Evolutionary conservation across 2,797 vertebrate species (phyloP).

Genomic region (Acipenser oxyrinchus): DNA sequence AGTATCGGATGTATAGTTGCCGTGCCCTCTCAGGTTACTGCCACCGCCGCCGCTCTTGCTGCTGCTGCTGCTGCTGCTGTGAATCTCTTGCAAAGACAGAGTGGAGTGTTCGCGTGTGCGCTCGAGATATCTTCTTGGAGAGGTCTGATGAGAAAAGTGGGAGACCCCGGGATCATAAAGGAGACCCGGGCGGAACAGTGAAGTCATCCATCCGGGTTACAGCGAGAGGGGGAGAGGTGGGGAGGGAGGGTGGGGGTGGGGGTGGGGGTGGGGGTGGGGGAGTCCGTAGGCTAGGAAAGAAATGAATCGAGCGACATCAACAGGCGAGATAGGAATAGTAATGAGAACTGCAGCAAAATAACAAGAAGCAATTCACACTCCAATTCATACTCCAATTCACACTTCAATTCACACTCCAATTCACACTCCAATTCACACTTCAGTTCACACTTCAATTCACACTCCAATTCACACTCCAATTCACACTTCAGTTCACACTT

Average conservation of each 20-base stretch:
- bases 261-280: constrained; percentile 19
- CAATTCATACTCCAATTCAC: too few species aligned
- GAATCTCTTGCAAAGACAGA: constrained; percentile 14
- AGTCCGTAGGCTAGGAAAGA: constrained; percentile 23
- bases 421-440: too few species aligned
- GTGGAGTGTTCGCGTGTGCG: constrained; percentile 45
- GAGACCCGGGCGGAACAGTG: constrained; percentile 87
- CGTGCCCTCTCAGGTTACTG: neutral
- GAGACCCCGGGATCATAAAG: constrained; percentile 91
- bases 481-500: too few species aligned
- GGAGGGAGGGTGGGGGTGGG: constrained; percentile 16
- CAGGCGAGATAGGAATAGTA: constrained; percentile 53
- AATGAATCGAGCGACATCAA: constrained; percentile 48
- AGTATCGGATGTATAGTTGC: neutral
- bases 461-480: too few species aligned
- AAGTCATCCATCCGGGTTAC: constrained; percentile 91
- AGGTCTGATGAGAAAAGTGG: constrained; percentile 66
- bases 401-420: neutral
- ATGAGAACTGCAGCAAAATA: constrained; percentile 31
- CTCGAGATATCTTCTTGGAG: constrained; percentile 31
- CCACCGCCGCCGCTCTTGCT: constrained; percentile 13
- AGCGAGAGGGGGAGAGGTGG: constrained; percentile 32
- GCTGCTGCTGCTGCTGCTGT: constrained; percentile 18
- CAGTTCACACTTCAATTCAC: too few species aligned
- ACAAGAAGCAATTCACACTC: neutral